Base-by-base conservation (phyloP, 1,140 invertebrate species). In the Lucilia sericata region DNA sequence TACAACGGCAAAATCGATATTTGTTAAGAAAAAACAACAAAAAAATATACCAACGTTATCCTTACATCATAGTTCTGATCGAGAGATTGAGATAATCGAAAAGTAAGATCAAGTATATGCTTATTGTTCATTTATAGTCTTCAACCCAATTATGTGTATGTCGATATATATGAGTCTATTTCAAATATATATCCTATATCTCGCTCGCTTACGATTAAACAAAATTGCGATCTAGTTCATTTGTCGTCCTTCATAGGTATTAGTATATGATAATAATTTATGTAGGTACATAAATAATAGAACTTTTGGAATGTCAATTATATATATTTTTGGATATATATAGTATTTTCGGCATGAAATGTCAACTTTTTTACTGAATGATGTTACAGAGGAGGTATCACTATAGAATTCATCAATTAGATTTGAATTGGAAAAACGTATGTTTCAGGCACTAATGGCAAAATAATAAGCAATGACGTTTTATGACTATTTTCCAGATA, bases 11-110 rank as follows among this genome's bases (percentile, higher is more conserved):
- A 80, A 30, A 36, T 42, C 5, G 42, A 36, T n/a, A 74, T 3
- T 30, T 30, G 25, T 30, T 30, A 30, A 49, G 42, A 25, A 42
- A n/a, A 70, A 34, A 34, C 13, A 9, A 42, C 13, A 30, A 76
- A 25, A 70, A 82, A 19, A n/a, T 13, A 21, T 9, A 65, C 36
- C 82, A 74, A 82, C 91, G 94, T 94, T 93, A 74, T 84, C 91
- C 94, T 94, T 94, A 94, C 94, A 94, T 94, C 94, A 91, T 94
- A 94, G 91, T 94, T 93, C 91, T 92, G 92, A 92, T 94, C 94
- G 88, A 94, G 91, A 86, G 94, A 93, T 92, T 93, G 92, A 89
- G 94, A 93, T 92, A 94, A 93, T 92, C 92, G 93, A 89, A 93
- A 92, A 87, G 93, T 93, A 90, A 94, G 92, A 91, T 94, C 93